Evolutionary conservation across 2,888 invertebrate genomes (phyloP).

Genomic region (Julus scandinavius): DNA sequence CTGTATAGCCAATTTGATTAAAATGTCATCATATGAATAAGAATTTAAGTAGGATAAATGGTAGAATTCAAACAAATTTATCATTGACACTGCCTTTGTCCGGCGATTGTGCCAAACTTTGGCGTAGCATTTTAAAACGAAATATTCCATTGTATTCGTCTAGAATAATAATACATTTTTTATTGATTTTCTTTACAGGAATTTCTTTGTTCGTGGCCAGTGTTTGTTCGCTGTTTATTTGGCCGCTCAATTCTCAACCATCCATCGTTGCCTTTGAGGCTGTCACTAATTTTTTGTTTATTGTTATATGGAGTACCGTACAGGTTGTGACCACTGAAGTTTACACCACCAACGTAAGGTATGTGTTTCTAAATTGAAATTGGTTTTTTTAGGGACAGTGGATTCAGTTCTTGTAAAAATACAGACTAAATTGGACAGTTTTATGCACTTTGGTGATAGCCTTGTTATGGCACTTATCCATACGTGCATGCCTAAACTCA

Average conservation of each 20-base stretch:
- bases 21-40: background rate
- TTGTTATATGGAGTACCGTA: constrained; percentile 68
- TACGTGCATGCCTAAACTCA: background rate
- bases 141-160: background rate
- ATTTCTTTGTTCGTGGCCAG: constrained; percentile 67
- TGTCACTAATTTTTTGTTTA: constrained; percentile 68
- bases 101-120: background rate
- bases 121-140: background rate
- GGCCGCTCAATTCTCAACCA: constrained; percentile 66
- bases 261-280: constrained; percentile 68
- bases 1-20: background rate
- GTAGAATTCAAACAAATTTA: background rate
- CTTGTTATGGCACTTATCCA: too few relatives aligned
- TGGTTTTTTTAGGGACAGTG: background rate
- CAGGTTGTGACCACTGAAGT: constrained; percentile 68
- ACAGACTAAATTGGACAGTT: too few relatives aligned
- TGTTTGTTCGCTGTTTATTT: constrained; percentile 66
- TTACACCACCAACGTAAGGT: constrained; percentile 69
- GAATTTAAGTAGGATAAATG: background rate
- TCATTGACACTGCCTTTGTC: background rate
- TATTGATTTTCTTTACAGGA: constrained; percentile 62
- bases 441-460: too few relatives aligned
- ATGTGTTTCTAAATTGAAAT: constrained; percentile 49
- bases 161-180: constrained; percentile 2
- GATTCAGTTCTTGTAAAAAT: too few relatives aligned